Evolutionary conservation across 2,113 vertebrate genomes (phyloP).

Genomic region (Hippolais icterina): DNA sequence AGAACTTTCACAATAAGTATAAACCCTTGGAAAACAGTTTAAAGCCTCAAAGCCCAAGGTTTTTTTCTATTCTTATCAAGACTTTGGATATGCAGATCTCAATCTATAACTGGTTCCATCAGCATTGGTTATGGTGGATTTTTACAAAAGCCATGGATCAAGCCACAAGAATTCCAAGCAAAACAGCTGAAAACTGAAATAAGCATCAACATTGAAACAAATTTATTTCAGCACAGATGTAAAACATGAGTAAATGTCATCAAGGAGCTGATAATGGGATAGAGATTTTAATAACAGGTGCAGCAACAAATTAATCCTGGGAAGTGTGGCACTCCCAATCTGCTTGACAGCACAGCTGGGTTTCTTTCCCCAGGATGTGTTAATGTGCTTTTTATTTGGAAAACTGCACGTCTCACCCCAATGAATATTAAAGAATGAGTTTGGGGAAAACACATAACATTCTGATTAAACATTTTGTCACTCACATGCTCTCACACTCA

Average conservation of each 20-base stretch:
- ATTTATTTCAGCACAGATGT: neutral
- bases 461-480: conserved; percentile 11
- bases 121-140: neutral
- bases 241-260: neutral
- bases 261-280: neutral
- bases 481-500: neutral
- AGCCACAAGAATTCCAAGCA: neutral
- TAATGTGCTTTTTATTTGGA: neutral
- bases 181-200: neutral
- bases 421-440: neutral
- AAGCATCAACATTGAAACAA: neutral
- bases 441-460: neutral
- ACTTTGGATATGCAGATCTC: neutral
- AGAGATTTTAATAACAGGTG: conserved; percentile 31
- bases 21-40: neutral
- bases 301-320: neutral
- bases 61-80: neutral
- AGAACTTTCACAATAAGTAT: neutral
- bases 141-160: neutral
- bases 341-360: neutral
- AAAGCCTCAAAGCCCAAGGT: neutral
- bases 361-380: neutral
- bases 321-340: neutral
- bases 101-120: neutral
- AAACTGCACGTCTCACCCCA: neutral